phyloP scores from a whole-genome alignment of 2,797 vertebrate species.

The Muscicapa striata region DNA sequence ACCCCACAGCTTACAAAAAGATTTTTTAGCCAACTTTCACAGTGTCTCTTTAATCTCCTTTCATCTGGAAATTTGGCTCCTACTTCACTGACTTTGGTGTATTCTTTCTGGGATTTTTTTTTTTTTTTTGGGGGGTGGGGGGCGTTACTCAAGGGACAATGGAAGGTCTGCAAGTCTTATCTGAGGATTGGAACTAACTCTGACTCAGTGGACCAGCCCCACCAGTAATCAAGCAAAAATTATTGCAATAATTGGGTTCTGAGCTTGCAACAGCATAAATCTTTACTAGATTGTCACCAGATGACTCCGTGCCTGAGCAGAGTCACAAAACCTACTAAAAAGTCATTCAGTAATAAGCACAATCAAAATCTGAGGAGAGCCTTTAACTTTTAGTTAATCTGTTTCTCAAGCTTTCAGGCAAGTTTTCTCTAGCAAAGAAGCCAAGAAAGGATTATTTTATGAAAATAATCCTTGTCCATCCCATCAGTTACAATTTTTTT shows the following conservation, averaged over 20 bases:
- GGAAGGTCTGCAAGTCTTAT: too few species aligned
- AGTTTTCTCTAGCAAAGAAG: neutral
- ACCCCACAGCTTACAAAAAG: too few species aligned
- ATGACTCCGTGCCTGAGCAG: neutral
- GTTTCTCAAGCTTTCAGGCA: neutral
- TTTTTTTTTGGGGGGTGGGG: too few species aligned
- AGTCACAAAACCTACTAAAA: neutral
- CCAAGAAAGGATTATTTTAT: neutral
- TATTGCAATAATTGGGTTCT: neutral
- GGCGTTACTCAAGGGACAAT: too few species aligned
- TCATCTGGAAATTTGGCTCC: too few species aligned
- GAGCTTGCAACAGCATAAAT: neutral
- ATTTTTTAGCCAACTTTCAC: too few species aligned
- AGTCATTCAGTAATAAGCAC: neutral
- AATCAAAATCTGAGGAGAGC: neutral
- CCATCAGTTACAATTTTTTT: neutral
- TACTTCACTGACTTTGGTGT: too few species aligned
- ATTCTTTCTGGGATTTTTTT: too few species aligned
- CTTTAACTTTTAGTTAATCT: neutral
- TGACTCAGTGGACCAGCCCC: neutral
- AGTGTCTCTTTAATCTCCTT: too few species aligned
- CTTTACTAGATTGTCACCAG: neutral
- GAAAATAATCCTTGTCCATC: neutral
- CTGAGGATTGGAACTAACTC: neutral
- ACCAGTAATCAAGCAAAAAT: rapidly evolving